Evolutionary conservation across 2,113 vertebrate genomes (phyloP).

Genomic region (Amia ocellicauda): DNA sequence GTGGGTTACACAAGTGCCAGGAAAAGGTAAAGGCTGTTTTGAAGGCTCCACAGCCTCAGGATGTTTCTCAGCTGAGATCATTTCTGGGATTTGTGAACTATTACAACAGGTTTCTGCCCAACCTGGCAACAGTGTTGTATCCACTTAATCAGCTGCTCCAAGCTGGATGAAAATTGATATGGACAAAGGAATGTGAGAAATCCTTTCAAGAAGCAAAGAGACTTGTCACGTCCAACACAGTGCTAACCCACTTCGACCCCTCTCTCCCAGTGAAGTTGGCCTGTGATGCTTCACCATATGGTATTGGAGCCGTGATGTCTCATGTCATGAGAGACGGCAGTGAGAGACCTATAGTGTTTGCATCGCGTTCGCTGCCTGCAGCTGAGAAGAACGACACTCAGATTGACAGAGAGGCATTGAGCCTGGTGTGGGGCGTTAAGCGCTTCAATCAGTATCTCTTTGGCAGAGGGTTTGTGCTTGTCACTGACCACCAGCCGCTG

Average conservation of each 20-base stretch:
- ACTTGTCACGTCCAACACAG: no score
- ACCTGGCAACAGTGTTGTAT: background rate
- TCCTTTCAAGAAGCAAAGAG: background rate
- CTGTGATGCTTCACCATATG: conserved; percentile 11
- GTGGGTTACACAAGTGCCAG: background rate
- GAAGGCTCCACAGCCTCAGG: background rate
- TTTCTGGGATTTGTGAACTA: conserved; percentile 11
- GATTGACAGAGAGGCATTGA: conserved; percentile 6
- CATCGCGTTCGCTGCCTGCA: background rate
- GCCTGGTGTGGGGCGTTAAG: background rate
- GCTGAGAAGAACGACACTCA: background rate
- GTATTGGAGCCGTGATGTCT: conserved; percentile 9
- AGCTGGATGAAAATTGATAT: background rate
- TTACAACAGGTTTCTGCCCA: background rate
- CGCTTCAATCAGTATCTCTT: conserved; percentile 1
- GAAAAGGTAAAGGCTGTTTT: background rate
- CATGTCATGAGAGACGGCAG: background rate
- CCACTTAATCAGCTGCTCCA: background rate
- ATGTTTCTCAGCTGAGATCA: conserved; percentile 4
- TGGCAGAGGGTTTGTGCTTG: background rate
- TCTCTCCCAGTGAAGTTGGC: background rate
- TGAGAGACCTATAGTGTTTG: conserved; percentile 3
- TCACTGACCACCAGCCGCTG: background rate
- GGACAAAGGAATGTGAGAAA: conserved; percentile 9
- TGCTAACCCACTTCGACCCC: background rate